Conservation (phyloP, 2,113 vertebrate species). For the Perca fluviatilis region DNA sequence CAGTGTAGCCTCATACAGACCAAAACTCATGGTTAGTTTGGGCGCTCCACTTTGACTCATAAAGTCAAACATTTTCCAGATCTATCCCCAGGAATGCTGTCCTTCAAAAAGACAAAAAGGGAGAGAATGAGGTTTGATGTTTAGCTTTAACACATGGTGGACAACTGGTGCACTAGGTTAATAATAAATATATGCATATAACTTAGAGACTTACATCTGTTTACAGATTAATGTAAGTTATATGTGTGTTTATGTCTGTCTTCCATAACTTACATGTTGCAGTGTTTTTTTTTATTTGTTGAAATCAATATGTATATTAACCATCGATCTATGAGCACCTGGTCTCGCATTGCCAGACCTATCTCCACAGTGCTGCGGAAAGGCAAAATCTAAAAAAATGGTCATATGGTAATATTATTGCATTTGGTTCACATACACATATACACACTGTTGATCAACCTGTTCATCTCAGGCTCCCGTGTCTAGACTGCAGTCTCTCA, state of each 20-base stretch:
- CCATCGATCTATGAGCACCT: neutral
- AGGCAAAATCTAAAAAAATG: neutral
- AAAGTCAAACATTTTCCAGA: slow-evolving; percentile 10
- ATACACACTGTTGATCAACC: neutral
- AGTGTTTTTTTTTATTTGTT: neutral
- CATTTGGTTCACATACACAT: neutral
- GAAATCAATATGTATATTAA: neutral
- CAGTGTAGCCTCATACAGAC: neutral
- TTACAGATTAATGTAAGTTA: neutral
- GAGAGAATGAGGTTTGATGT: neutral
- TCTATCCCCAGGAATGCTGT: neutral
- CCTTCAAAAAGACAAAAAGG: neutral
- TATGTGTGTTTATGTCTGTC: neutral
- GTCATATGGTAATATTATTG: neutral
- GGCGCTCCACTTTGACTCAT: slow-evolving; percentile 8
- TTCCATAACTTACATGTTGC: neutral
- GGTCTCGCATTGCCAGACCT: no score
- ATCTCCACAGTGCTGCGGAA: no score
- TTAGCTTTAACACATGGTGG: neutral
- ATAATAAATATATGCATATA: neutral
- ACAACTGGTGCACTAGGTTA: neutral
- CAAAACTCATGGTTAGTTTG: neutral
- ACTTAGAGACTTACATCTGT: neutral
- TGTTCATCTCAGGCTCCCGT: neutral
- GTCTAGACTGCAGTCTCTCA: slow-evolving; percentile 41